Base-by-base conservation (phyloP, 1,140 invertebrate species). In the Nasonia longicornis region DNA sequence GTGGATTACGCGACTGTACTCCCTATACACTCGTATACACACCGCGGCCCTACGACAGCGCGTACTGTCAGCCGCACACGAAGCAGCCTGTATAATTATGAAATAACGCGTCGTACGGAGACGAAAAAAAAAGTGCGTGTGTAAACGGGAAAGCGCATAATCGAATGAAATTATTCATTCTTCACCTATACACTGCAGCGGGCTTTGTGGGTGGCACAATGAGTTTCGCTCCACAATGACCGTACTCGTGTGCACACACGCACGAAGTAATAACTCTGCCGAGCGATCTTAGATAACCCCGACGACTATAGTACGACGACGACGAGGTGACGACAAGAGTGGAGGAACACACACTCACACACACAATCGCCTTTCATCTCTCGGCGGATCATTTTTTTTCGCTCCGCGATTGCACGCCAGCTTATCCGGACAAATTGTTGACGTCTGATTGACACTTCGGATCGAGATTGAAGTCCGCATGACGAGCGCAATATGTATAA, bases 1-100 rank as follows among this genome's bases (percentile, higher is more conserved):
- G 85, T 88, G 87, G 86, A 88, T 88, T 87, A 87, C 85, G 72
- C 73, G 52, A 69, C 72, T 84, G 38, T 42, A 83, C 85, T 85
- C 85, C 84, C 82, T 35, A 35, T 35, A 35, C 26, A 26, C 31
- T 88, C 85, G 86, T 89, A 86, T 89, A 86, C 84, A 87, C 67
- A 74, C 66, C 72, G 26, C 35, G 7, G 12, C 4, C 26, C 26
- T 1, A 26, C 26, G 26, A 26, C 26, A 26, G 26, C 26, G 26
- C 26, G 1, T 70, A 26, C 48, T 48, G 64, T 77, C 26, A 20
- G 7, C 14, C 22, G 1, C 22, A 42, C 67, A 52, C 29, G 48
- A 16, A 70, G 35, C 69, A 20, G 52, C 12, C 26, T 42, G 3
- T 20, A 14, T 67, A 67, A 67, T 67, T 67, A 29, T 29, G 64